phyloP scores from a whole-genome alignment of 1,140 invertebrate species.

The Drosophila takahashii region DNA sequence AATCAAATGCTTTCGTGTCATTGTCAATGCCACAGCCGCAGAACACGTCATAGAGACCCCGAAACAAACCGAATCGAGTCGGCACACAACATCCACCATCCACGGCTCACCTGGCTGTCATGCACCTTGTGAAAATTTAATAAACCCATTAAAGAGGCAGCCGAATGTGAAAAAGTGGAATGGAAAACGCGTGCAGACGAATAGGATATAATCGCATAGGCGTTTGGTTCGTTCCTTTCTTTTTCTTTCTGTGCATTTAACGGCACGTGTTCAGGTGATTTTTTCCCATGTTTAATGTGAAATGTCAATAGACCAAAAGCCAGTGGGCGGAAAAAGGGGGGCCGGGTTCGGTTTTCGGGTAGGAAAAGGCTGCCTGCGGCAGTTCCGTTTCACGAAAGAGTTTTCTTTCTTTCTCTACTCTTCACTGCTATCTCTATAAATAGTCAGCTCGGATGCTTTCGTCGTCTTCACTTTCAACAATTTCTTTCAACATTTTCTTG shows the following conservation, averaged over 20 bases:
- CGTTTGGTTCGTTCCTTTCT: slow-evolving; percentile 1
- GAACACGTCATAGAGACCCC: slow-evolving; percentile 39
- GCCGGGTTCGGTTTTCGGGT: not conserved
- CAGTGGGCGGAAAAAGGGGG: slow-evolving; percentile 3
- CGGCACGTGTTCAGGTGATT: slow-evolving; percentile 36
- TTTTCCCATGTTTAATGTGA: slow-evolving; percentile 20
- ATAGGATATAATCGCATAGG: slow-evolving; percentile 36
- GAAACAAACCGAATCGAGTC: slow-evolving; percentile 17
- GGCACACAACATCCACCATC: slow-evolving; percentile 15
- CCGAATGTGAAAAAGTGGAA: not conserved
- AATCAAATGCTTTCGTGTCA: slow-evolving; percentile 56
- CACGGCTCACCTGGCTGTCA: slow-evolving; percentile 23
- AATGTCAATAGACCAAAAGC: slow-evolving; percentile 39
- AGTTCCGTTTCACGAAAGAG: slow-evolving; percentile 54
- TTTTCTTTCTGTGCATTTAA: slow-evolving; percentile 26
- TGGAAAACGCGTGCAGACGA: slow-evolving; percentile 36
- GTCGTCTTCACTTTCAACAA: slow-evolving; percentile 50
- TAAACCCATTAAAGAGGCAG: slow-evolving; percentile 52
- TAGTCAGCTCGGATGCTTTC: slow-evolving; percentile 38
- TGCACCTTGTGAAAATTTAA: slow-evolving; percentile 63
- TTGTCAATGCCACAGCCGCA: slow-evolving; percentile 52
- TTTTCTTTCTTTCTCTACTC: slow-evolving; percentile 44
- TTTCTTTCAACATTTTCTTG: slow-evolving; percentile 53
- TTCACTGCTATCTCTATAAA: slow-evolving; percentile 46
- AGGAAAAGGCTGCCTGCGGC: slow-evolving; percentile 16